These are phyloP conservation scores for Zelleria hepariella DNA, from an alignment of 2,888 invertebrate genomes.

Conservation along the genomic window DNA sequence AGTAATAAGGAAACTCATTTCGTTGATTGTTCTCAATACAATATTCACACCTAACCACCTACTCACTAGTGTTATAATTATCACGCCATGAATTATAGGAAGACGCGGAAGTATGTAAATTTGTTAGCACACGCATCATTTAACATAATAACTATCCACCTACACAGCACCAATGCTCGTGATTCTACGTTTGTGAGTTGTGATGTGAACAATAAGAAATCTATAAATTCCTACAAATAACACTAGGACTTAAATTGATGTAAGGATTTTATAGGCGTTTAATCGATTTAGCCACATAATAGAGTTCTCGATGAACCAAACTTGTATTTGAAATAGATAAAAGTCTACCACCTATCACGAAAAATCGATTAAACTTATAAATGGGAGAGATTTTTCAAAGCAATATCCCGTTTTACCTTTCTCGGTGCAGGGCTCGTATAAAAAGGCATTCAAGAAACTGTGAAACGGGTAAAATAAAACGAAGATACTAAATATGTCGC, in stretches of 20 bases:
- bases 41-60: neutral
- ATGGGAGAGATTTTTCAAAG: neutral
- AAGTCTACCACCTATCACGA: neutral
- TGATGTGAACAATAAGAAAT: neutral
- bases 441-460: conserved; percentile 3
- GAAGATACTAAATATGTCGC: conserved; percentile 2
- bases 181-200: too few species aligned
- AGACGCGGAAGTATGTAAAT: neutral
- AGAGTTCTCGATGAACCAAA: neutral
- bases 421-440: neutral
- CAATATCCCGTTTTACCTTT: neutral
- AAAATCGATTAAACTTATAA: neutral
- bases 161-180: neutral
- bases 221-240: neutral
- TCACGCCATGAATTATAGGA: neutral
- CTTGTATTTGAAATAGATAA: neutral
- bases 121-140: neutral
- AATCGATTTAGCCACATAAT: neutral
- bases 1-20: neutral
- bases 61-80: neutral
- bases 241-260: neutral
- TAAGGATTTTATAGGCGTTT: neutral
- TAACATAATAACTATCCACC: neutral
- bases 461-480: neutral
- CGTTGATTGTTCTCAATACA: neutral